Evolutionary conservation across 2,113 vertebrate genomes (phyloP), one percentile per base, ranked within the genome.

Genomic region (Spea bombifrons): DNA sequence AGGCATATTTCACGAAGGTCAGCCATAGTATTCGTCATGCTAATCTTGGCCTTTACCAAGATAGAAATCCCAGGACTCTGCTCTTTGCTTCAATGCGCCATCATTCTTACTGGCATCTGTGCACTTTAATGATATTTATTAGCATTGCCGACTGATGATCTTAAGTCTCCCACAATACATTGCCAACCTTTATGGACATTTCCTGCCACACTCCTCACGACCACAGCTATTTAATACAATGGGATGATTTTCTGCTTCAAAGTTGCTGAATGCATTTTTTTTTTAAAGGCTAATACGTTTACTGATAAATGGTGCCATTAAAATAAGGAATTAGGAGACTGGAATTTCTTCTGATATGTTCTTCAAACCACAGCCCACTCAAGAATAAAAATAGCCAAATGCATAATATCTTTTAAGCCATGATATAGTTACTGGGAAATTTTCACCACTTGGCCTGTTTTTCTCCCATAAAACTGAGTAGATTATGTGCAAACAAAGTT

Each of bases 141-240:
- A 53, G 75, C 82, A 73, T 30, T 80, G 80, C 49, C 66, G 73
- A 71, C 80, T 63, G 59, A 83, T 76, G 75, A 82, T 75, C 75
- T 55, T 64, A 78, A 71, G 67, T 75, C 46, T 80, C 65, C 71
- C 52, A 80, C 78, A 80, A 74, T 61, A 9, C 55, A 45, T 53
- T 87, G 85, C 85, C 76, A 77, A 80, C 64, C 0, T 80, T 84
- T 84, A 50, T 69, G 65, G 87, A 83, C 83, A 0, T 66, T 81
- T 78, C 78, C 86, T 84, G 82, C 83, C 83, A 64, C 81, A 84
- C 83, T 46, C 77, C 78, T 82, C 83, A 83, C 89, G 30, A 30
- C 30, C 30, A 88, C 82, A 86, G 86, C 85, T 85, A 88, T 85
- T 91, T 87, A 91, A 89, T 13, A n/a, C 83, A 86, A 82, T 47